Evolutionary conservation across 2,113 vertebrate genomes (phyloP).

Genomic region (Mellivora capensis): DNA sequence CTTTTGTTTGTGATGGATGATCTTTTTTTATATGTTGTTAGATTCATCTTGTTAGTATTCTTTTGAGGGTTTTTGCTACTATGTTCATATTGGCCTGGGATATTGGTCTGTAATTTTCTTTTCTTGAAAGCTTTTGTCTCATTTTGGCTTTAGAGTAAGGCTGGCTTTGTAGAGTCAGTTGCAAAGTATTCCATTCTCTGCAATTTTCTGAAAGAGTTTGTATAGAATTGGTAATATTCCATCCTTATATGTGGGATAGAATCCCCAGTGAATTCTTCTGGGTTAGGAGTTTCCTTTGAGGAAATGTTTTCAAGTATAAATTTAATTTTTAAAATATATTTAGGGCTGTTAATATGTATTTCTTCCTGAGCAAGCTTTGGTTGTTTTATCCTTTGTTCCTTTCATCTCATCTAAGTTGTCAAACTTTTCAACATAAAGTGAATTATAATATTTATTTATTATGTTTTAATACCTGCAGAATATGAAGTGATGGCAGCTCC

Average conservation of each 20-base stretch:
- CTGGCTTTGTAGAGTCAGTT: background rate
- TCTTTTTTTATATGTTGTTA: background rate
- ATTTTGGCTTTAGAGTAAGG: background rate
- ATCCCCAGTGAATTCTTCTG: background rate
- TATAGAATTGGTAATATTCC: background rate
- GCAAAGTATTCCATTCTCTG: background rate
- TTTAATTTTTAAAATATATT: background rate
- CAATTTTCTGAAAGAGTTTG: background rate
- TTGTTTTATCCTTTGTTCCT: background rate
- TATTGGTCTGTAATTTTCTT: background rate
- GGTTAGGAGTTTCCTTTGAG: background rate
- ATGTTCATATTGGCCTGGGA: background rate
- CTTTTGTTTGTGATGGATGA: background rate
- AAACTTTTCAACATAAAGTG: background rate
- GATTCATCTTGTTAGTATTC: background rate
- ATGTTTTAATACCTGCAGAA: background rate
- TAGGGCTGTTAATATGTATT: background rate
- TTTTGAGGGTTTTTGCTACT: background rate
- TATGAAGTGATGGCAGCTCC: background rate
- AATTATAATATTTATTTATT: background rate
- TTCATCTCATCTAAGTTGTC: background rate
- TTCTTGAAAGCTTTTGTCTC: background rate
- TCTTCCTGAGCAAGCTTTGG: background rate
- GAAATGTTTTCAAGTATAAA: background rate
- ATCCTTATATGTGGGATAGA: background rate